Conservation (phyloP, 2,888 invertebrate species). For the Slavum lentiscoides region DNA sequence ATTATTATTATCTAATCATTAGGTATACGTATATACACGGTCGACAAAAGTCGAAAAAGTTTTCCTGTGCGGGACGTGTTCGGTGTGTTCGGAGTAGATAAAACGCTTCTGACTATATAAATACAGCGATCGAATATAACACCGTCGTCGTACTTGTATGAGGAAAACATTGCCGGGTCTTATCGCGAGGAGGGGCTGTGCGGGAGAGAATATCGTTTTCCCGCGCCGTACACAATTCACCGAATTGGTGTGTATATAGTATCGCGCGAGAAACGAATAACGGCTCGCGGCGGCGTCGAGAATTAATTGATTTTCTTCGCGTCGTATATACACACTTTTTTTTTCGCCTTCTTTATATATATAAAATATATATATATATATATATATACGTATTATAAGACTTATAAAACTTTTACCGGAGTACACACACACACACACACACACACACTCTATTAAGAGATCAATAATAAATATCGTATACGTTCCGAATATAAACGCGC, state of each 20-base stretch:
- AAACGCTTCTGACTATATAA: no score
- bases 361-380: neutral
- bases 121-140: no score
- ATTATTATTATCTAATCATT: no score
- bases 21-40: no score
- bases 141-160: neutral
- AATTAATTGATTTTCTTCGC: slow-evolving; percentile 21
- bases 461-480: neutral
- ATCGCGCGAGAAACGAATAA: neutral
- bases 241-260: neutral
- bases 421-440: neutral
- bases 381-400: no score
- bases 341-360: neutral
- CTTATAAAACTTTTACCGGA: neutral
- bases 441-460: neutral
- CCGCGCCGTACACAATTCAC: no score
- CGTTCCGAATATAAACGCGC: no score
- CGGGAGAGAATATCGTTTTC: slow-evolving; percentile 7
- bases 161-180: neutral
- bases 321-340: neutral
- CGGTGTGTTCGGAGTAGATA: no score
- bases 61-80: no score
- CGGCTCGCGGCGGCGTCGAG: neutral
- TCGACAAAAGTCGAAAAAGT: no score
- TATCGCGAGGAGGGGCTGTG: neutral